Conservation (phyloP, 2,113 vertebrate genomes). For the Bubo blakistoni region DNA sequence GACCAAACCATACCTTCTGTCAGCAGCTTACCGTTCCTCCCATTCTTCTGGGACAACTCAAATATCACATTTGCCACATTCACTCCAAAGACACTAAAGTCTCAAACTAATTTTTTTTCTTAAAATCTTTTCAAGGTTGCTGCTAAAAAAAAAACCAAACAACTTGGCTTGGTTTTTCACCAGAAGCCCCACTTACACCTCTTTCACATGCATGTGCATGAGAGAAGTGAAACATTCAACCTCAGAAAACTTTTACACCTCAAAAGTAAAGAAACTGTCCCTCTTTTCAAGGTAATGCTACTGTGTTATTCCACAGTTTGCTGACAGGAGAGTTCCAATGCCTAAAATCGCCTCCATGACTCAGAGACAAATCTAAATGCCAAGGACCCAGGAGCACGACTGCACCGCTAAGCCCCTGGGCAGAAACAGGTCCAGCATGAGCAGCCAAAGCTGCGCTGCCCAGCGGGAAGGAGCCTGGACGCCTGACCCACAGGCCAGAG, state of each 20-base stretch:
- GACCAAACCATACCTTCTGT: background rate
- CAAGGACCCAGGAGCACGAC: no score
- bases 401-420: background rate
- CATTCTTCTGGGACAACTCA: background rate
- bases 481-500: background rate
- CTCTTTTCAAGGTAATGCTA: background rate
- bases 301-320: background rate
- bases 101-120: background rate
- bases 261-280: background rate
- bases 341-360: background rate
- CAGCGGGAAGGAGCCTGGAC: background rate
- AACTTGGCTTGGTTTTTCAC: background rate
- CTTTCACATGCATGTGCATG: rapidly evolving
- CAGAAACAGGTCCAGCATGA: background rate
- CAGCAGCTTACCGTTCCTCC: background rate
- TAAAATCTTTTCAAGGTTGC: background rate
- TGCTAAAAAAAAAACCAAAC: background rate
- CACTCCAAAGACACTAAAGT: background rate
- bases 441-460: background rate
- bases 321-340: background rate
- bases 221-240: background rate
- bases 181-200: background rate
- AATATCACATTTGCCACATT: background rate
- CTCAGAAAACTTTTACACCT: background rate
- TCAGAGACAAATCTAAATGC: background rate